Evolutionary conservation across 2,797 vertebrate species (phyloP).

Genomic region (Gadopsis bispinosus): DNA sequence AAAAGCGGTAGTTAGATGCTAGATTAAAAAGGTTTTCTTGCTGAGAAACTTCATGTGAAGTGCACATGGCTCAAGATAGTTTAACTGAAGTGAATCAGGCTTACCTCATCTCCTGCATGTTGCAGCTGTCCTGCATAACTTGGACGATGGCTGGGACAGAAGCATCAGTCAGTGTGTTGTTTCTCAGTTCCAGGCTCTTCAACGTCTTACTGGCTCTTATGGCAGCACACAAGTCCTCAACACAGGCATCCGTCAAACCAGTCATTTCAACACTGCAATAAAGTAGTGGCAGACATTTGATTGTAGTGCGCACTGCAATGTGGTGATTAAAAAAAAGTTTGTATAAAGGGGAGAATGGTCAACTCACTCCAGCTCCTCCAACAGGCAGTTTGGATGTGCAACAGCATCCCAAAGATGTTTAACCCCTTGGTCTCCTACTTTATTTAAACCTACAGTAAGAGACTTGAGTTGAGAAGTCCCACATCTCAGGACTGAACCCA

Average conservation of each 20-base stretch:
- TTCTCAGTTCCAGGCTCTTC: conserved; percentile 86
- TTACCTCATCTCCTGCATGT: conserved; percentile 78
- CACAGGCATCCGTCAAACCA: conserved; percentile 77
- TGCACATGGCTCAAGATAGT: neutral
- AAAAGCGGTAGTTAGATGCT: conserved; percentile 11
- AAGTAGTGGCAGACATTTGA: neutral
- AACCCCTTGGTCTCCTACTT: conserved; percentile 81
- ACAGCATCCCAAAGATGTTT: conserved; percentile 85
- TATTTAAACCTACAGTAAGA: conserved; percentile 85
- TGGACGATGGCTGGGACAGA: conserved; percentile 74
- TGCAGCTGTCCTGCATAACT: conserved; percentile 67
- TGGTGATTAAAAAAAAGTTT: neutral
- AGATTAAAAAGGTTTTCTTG: neutral
- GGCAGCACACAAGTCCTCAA: conserved; percentile 78
- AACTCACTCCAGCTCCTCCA: conserved; percentile 89
- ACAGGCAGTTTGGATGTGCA: conserved; percentile 80
- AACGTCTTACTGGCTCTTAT: conserved; percentile 81
- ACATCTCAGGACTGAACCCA: conserved; percentile 79
- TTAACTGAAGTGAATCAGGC: neutral
- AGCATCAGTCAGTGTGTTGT: conserved; percentile 85
- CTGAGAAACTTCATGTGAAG: neutral
- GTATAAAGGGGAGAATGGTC: neutral
- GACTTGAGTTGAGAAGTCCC: conserved; percentile 81
- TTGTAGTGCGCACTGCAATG: neutral
- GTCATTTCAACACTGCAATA: conserved; percentile 87